phyloP scores from a whole-genome alignment of 2,888 invertebrate genomes.

The Salticus scenicus region DNA sequence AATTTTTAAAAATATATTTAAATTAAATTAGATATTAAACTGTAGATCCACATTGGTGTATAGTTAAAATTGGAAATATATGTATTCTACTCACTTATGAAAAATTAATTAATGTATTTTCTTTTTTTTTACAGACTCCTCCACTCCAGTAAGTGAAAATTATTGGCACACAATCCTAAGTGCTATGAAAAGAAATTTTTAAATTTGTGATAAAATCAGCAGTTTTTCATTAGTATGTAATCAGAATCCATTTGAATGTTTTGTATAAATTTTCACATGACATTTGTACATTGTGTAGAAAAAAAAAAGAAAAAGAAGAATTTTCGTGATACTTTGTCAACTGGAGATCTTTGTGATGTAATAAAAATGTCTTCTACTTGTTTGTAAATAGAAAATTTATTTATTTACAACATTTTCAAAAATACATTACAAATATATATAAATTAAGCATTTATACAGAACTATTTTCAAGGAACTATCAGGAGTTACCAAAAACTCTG shows the following conservation, averaged over 20 bases:
- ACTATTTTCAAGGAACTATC: background rate
- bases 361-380: conserved; percentile 34
- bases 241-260: background rate
- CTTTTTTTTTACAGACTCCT: background rate
- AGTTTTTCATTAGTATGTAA: background rate
- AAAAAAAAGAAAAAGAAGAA: too few relatives aligned
- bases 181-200: background rate
- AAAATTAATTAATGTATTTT: too few relatives aligned
- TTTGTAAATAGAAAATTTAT: conserved; percentile 11
- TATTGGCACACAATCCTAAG: background rate
- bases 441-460: background rate
- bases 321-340: conserved; percentile 44
- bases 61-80: too few relatives aligned
- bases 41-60: too few relatives aligned
- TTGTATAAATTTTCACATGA: conserved; percentile 51
- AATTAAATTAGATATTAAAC: too few relatives aligned
- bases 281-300: conserved; percentile 37
- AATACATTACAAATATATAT: conserved; percentile 13
- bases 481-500: conserved; percentile 44
- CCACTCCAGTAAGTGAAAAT: background rate
- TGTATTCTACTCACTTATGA: too few relatives aligned
- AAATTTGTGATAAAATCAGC: conserved; percentile 10
- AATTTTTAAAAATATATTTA: too few relatives aligned
- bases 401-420: background rate
- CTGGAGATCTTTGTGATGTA: conserved; percentile 66